These are phyloP conservation scores for Ciconia maguari DNA, from an alignment of 2,113 vertebrate genomes.

Conservation along the genomic window DNA sequence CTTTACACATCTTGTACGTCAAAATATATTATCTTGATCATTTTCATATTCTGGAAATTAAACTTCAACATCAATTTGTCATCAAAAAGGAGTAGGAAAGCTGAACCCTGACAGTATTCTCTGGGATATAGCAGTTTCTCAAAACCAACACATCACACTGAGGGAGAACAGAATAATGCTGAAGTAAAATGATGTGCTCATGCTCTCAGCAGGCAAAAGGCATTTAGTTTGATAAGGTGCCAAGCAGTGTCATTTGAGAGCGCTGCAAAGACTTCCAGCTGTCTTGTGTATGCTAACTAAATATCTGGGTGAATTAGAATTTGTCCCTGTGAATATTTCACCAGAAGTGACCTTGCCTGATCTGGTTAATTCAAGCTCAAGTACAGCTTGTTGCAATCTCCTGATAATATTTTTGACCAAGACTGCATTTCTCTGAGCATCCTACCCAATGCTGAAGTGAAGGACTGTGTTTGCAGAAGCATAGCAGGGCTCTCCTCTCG, in stretches of 20 bases:
- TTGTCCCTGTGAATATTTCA: neutral
- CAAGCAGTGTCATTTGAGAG: conserved; percentile 30
- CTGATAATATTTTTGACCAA: neutral
- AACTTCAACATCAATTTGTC: neutral
- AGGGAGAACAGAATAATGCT: neutral
- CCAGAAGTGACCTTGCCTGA: conserved; percentile 3
- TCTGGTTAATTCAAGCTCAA: neutral
- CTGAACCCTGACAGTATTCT: neutral
- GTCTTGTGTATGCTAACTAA: neutral
- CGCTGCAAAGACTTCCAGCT: conserved; percentile 27
- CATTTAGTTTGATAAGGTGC: conserved; percentile 34
- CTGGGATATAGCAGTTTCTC: neutral
- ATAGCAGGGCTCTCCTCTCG: neutral
- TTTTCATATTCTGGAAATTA: neutral
- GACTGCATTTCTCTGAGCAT: neutral
- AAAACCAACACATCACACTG: neutral
- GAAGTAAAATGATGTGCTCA: neutral
- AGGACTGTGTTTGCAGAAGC: neutral
- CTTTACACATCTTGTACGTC: neutral
- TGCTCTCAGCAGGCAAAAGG: neutral
- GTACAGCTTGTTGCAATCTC: neutral
- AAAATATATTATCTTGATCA: neutral
- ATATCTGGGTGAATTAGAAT: neutral
- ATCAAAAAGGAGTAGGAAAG: neutral
- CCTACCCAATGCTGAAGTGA: neutral